phyloP scores from a whole-genome alignment of 2,888 invertebrate species.

The Blomia tropicalis region DNA sequence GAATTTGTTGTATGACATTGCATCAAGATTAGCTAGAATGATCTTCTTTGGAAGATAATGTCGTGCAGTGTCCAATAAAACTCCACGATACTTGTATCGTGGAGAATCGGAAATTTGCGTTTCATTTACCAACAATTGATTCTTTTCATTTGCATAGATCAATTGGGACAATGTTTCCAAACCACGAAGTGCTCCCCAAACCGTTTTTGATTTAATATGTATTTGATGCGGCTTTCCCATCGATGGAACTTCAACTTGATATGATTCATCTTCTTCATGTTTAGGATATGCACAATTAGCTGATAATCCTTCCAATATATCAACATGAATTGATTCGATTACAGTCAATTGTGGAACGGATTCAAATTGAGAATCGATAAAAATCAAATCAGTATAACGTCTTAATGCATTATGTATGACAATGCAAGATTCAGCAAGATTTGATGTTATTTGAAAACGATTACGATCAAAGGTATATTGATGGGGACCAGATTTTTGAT shows the following conservation, averaged over 20 bases:
- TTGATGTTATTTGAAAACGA: slow-evolving; percentile 18
- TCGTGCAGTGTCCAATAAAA: slow-evolving; percentile 69
- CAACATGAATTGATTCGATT: neutral
- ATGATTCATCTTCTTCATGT: slow-evolving; percentile 29
- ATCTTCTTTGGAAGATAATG: slow-evolving; percentile 57
- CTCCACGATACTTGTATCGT: slow-evolving; percentile 57
- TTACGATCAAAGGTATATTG: slow-evolving; percentile 26
- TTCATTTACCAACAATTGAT: slow-evolving; percentile 41
- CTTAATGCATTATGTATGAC: slow-evolving; percentile 33
- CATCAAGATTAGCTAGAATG: slow-evolving; percentile 48
- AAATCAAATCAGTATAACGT: slow-evolving; percentile 30
- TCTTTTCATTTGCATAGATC: slow-evolving; percentile 36
- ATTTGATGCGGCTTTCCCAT: slow-evolving; percentile 27
- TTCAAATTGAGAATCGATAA: slow-evolving; percentile 13
- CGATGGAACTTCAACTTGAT: slow-evolving; percentile 35
- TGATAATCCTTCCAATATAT: slow-evolving; percentile 20
- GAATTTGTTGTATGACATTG: slow-evolving; percentile 75
- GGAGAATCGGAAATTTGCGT: slow-evolving; percentile 60
- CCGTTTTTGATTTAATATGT: slow-evolving; percentile 25
- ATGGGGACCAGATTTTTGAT: slow-evolving; percentile 27
- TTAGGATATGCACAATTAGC: slow-evolving; percentile 30
- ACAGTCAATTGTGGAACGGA: neutral
- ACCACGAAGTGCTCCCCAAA: slow-evolving; percentile 35
- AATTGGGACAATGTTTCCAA: slow-evolving; percentile 73
- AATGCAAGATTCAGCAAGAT: slow-evolving; percentile 31